Evolutionary conservation across 2,113 vertebrate species (phyloP).

Genomic region (Petaurus breviceps): DNA sequence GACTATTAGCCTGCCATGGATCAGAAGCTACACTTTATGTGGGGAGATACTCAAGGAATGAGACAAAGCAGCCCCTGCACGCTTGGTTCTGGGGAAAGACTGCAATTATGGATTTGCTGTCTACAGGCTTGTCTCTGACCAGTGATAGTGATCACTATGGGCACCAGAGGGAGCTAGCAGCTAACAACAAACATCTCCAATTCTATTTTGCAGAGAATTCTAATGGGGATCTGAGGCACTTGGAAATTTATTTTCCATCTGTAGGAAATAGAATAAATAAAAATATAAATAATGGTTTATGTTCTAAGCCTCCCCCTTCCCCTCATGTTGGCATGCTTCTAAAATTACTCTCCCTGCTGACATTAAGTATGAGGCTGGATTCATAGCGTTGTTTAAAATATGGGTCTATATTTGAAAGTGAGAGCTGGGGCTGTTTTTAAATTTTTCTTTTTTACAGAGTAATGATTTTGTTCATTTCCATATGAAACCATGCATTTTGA

Average conservation of each 20-base stretch:
- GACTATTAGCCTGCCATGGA: background rate
- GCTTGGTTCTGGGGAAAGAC: constrained; percentile 31
- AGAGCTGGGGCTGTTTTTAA: constrained; percentile 4
- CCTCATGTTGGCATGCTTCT: constrained; percentile 18
- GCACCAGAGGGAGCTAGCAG: constrained; percentile 81
- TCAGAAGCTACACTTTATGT: background rate
- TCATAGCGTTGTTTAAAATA: constrained; percentile 48
- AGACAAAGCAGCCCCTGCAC: background rate
- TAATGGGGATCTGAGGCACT: background rate
- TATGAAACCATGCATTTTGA: constrained; percentile 40
- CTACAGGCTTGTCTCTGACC: constrained; percentile 8
- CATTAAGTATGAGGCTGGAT: constrained; percentile 48
- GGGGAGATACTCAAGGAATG: background rate
- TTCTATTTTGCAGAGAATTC: background rate
- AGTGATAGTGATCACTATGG: background rate
- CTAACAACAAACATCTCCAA: constrained; percentile 40
- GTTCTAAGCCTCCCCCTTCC: background rate
- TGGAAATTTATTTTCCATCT: constrained; percentile 5
- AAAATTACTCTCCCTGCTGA: constrained; percentile 31
- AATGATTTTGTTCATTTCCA: constrained; percentile 10
- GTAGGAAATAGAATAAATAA: constrained; percentile 31
- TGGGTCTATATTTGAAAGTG: constrained; percentile 51
- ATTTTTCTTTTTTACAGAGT: constrained; percentile 2
- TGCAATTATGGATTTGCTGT: background rate
- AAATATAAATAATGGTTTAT: constrained; percentile 56